Conservation (phyloP, 2,888 invertebrate species). For the Cephus rjabovi region DNA sequence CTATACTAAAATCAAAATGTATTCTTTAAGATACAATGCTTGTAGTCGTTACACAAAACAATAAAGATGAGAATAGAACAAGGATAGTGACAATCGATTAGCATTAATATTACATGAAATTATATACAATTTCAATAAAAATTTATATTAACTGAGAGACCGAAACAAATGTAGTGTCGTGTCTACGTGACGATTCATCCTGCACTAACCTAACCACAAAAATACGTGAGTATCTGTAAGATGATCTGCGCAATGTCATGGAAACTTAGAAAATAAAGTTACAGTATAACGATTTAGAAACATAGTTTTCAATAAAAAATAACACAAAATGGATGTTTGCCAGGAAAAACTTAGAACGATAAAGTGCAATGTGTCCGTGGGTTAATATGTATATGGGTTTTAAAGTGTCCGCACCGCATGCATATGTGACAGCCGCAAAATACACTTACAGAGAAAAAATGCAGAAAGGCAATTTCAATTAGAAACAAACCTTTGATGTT, state of each 20-base stretch:
- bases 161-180: neutral
- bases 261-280: neutral
- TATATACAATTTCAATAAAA: neutral
- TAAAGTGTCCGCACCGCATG: neutral
- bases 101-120: neutral
- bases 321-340: neutral
- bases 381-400: neutral
- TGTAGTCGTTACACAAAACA: neutral
- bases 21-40: neutral
- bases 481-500: neutral
- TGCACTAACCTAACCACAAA: conserved; percentile 38
- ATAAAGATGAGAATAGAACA: neutral
- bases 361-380: neutral
- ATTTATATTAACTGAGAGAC: neutral
- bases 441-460: neutral
- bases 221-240: neutral
- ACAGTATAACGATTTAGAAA: neutral
- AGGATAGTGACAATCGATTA: neutral
- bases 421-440: neutral
- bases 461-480: neutral
- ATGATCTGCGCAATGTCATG: neutral
- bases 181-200: conserved; percentile 37
- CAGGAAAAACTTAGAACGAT: neutral
- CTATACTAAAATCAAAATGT: neutral
- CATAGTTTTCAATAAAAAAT: neutral